These are phyloP conservation scores for Ormyrus nitidulus DNA, from an alignment of 2,888 invertebrate genomes.

Conservation along the genomic window DNA sequence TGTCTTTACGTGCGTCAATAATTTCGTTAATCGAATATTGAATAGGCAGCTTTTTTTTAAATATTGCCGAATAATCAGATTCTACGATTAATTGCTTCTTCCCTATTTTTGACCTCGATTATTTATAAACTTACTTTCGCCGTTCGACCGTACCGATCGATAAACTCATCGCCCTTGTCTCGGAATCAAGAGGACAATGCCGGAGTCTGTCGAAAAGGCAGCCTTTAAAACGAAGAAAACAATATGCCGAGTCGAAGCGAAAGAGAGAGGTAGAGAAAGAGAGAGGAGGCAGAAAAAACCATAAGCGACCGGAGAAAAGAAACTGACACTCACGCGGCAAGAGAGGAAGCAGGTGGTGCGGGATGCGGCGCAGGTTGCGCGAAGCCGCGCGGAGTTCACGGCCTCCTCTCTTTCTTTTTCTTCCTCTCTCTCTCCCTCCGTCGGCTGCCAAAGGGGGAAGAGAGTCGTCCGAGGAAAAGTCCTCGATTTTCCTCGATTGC, in stretches of 20 bases:
- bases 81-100: too few relatives aligned
- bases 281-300: background rate
- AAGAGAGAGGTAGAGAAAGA: background rate
- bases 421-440: too few relatives aligned
- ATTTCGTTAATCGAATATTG: too few relatives aligned
- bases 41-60: too few relatives aligned
- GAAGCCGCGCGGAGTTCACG: slow-evolving; percentile 28
- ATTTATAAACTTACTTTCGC: too few relatives aligned
- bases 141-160: too few relatives aligned
- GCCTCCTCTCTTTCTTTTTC: background rate
- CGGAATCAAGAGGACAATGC: background rate
- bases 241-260: background rate
- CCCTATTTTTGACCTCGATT: too few relatives aligned
- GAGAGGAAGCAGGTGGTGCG: slow-evolving; percentile 46
- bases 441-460: background rate
- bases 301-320: slow-evolving; percentile 19
- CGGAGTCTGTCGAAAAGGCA: background rate
- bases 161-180: too few relatives aligned
- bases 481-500: background rate
- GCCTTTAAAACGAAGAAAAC: too few relatives aligned
- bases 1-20: background rate
- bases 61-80: too few relatives aligned
- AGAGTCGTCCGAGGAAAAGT: background rate
- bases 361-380: slow-evolving; percentile 22
- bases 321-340: slow-evolving; percentile 34